Evolutionary conservation across 2,113 vertebrate genomes (phyloP).

Genomic region (Rhineura floridana): DNA sequence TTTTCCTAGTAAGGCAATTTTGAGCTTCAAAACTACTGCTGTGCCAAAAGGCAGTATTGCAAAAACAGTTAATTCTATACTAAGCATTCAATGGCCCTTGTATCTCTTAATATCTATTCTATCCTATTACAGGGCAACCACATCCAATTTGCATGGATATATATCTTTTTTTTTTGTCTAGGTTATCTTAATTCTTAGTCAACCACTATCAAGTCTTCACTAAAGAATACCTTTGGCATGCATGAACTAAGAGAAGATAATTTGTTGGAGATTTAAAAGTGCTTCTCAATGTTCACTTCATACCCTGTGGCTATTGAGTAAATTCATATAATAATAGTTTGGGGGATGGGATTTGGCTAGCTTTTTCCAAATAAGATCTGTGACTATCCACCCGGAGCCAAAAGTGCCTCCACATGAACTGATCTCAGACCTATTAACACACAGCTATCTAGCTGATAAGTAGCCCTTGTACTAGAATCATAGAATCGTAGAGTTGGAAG

Average conservation of each 20-base stretch:
- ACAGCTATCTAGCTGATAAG: not conserved
- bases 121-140: not conserved
- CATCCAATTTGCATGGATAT: not conserved
- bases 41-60: conserved; percentile 29
- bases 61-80: conserved; percentile 43
- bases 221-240: not conserved
- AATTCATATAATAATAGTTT: accelerated
- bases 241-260: conserved; percentile 4
- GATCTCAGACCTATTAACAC: not conserved
- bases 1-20: conserved; percentile 45
- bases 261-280: not conserved
- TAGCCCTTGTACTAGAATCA: not conserved
- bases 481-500: too few species aligned
- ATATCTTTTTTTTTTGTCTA: not conserved
- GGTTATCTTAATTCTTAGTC: not conserved
- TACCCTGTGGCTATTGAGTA: not conserved
- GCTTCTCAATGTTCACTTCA: not conserved
- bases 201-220: not conserved
- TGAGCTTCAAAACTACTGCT: conserved; percentile 32
- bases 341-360: not conserved
- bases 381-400: not conserved
- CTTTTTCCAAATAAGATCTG: conserved; percentile 2
- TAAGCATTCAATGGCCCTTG: conserved; percentile 37
- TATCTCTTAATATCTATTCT: conserved; percentile 36
- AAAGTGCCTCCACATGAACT: not conserved